A percentile compares a stretch with the other conserved stretches of the same genome.
Evolutionary conservation across 2,113 vertebrate species (phyloP).

Genomic region (Mellivora capensis): DNA sequence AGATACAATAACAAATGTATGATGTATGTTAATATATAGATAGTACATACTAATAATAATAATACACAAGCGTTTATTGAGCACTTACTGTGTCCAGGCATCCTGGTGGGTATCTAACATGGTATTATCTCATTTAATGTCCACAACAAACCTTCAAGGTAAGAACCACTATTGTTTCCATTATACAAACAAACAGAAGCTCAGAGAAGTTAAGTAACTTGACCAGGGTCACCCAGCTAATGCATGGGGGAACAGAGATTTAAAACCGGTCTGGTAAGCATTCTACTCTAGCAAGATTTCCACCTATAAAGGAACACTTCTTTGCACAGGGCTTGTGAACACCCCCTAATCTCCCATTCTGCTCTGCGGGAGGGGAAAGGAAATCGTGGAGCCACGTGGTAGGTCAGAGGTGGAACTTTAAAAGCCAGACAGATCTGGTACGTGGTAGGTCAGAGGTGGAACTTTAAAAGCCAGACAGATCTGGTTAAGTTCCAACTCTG

Average conservation of each 20-base stretch:
- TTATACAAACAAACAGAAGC: background rate
- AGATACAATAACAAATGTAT: background rate
- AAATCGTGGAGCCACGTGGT: background rate
- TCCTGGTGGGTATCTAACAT: background rate
- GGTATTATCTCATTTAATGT: background rate
- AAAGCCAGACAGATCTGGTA: no score
- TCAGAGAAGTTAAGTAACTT: background rate
- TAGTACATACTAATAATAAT: background rate
- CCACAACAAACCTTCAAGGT: background rate
- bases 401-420: background rate
- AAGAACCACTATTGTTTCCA: background rate
- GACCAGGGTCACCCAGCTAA: background rate
- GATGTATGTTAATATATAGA: background rate
- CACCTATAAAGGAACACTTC: background rate
- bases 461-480: background rate
- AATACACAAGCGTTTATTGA: background rate
- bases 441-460: background rate
- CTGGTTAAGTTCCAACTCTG: background rate
- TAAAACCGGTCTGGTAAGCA: background rate
- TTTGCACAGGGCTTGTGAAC: background rate
- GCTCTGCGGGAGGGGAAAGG: fast-evolving
- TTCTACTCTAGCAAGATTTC: background rate
- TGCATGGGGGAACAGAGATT: background rate
- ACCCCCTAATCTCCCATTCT: background rate
- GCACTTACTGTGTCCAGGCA: background rate